These are phyloP conservation scores for Loris lydekkerianus DNA, from an alignment of 2,797 vertebrate species.

Conservation along the genomic window DNA sequence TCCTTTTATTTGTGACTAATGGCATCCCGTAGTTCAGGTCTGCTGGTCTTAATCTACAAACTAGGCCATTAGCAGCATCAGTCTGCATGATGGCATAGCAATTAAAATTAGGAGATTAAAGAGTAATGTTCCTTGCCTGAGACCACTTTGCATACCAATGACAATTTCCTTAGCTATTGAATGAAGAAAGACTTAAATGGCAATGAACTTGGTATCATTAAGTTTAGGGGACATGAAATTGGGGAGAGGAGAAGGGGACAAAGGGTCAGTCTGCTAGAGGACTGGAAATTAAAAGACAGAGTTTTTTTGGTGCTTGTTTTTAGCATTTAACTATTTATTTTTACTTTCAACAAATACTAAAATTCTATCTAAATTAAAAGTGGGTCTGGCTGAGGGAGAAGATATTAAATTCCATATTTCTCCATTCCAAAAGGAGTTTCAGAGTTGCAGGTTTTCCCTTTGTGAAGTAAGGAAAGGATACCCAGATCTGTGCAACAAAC, in stretches of 20 bases:
- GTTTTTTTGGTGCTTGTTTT: conserved; percentile 32
- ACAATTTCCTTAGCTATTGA: conserved; percentile 83
- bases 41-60: conserved; percentile 88
- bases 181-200: conserved; percentile 81
- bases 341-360: conserved; percentile 40
- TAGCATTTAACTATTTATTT: conserved; percentile 50
- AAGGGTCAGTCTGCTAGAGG: neutral
- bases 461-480: neutral
- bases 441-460: neutral
- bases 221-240: conserved; percentile 74
- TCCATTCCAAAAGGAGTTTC: neutral
- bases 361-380: conserved; percentile 47
- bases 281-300: conserved; percentile 44
- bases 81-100: conserved; percentile 82
- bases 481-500: neutral
- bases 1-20: conserved; percentile 87
- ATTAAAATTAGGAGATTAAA: conserved; percentile 89
- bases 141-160: conserved; percentile 86
- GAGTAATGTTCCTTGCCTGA: conserved; percentile 85
- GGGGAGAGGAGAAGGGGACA: conserved; percentile 10
- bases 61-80: conserved; percentile 82
- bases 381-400: neutral
- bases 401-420: conserved; percentile 1
- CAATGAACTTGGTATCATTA: conserved; percentile 78
- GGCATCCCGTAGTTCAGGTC: conserved; percentile 80